Evolutionary conservation across 2,797 vertebrate genomes (phyloP).

Genomic region (Crax fasciolata): DNA sequence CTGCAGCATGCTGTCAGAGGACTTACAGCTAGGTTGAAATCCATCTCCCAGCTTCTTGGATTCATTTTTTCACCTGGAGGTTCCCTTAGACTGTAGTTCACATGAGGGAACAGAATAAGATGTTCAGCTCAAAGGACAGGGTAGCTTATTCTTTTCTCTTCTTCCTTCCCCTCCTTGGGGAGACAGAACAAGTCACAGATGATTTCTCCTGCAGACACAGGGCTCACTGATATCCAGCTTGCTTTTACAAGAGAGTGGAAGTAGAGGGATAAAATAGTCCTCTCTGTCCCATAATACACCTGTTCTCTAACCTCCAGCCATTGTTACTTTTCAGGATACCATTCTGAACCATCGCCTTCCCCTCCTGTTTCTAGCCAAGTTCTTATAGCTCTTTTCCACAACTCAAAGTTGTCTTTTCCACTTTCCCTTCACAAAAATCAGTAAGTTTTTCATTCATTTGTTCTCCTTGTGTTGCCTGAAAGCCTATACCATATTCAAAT

Average conservation of each 20-base stretch:
- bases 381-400: neutral
- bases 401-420: neutral
- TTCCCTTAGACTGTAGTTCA: neutral
- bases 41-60: neutral
- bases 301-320: neutral
- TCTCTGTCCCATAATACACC: neutral
- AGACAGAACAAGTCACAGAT: neutral
- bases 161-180: fast-evolving
- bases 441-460: neutral
- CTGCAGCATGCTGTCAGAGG: neutral
- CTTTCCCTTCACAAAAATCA: neutral
- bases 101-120: neutral
- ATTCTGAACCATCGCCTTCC: neutral
- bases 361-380: neutral
- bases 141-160: neutral
- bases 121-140: neutral
- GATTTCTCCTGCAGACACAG: neutral
- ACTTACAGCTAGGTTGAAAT: neutral
- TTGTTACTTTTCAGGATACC: neutral
- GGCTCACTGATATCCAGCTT: neutral
- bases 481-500: neutral
- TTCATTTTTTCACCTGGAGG: neutral
- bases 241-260: neutral
- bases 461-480: neutral
- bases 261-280: neutral